Base-by-base conservation (phyloP, 2,888 invertebrate genomes). In the Rhodophaea formosa region DNA sequence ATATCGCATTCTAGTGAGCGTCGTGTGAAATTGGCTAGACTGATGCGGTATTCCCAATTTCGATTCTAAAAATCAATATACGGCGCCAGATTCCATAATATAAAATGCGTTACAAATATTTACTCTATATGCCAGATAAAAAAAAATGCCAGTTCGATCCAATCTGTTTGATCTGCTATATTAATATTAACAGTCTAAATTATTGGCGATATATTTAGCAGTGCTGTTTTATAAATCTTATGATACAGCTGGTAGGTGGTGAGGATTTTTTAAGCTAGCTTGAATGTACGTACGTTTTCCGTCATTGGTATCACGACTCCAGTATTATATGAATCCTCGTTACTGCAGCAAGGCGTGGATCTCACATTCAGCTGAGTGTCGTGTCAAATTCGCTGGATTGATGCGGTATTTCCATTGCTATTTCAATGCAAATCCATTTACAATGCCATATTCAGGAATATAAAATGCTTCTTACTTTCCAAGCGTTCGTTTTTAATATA, bases 11-110 rank as follows among this genome's bases (percentile, higher is more conserved):
- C 76, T 71, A 69, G 62, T 61, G 63, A 65, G 69, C 70, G 74
- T 53, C 43, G 77, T 75, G 75, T 69, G 74, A 78, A 84, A 82
- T 84, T 81, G 78, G 70, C 70, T 70, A 72, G 75, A 80, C 80
- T 84, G 79, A 85, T 81, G 80, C 74, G 77, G 78, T 78, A 84
- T 85, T 85, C 83, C 86, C 82, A 76, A 75, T 74, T 80, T 80
- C 80, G 79, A 79, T 84, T 78, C 79, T 44, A n/a, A n/a, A n/a
- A n/a, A n/a, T n/a, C n/a, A n/a, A n/a, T n/a, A n/a, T n/a, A n/a
- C n/a, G 53, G n/a, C 15, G 43, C 43, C 44, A 53, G 29, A 61
- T 58, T 52, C 61, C 53, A 59, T 64, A 62, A 67, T 65, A 59
- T 59, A 59, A 57, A 52, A 43, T 62, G 39, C 35, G 39, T 52